Base-by-base conservation (phyloP, 2,113 vertebrate species). In the Podarcis muralis region DNA sequence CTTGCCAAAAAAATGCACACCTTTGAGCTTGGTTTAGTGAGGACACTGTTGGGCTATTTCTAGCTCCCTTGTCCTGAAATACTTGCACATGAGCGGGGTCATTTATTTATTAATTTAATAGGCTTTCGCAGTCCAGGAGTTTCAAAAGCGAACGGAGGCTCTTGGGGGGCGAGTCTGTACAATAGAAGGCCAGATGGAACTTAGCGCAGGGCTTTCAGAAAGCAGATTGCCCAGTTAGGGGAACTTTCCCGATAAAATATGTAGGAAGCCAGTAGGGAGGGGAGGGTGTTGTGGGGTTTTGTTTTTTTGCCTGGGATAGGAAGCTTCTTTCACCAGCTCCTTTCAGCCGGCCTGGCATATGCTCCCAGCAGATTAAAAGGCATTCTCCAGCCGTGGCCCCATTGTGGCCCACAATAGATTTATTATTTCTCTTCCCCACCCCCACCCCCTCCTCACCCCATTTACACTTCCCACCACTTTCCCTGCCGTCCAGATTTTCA, bases 281-380 rank as follows among this genome's bases (percentile, higher is more conserved):
- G n/a, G 37, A 18, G 68, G 69, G 86, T 1, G 48, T 53, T 53
- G 48, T 11, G 48, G 48, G 1, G 6, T 43, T 5, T 43, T 43
- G 3, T 9, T 48, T 32, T 11, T 72, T 81, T 74, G 86, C 78
- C 57, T 65, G 71, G 25, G 82, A 59, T 69, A 79, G 87, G 82
- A 89, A 69, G 40, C 18, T 59, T 84, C 72, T 83, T 82, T 77
- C 59, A 62, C 71, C 59, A n/a, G 79, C 12, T n/a, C 62, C 25
- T 53, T 90, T 90, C 84, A 77, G 59, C 59, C 6, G 3, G 87
- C 87, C 62, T 79, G 89, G 89, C 89, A 83, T 90, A 87, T 90
- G 89, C 74, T 77, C 80, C 27, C 25, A 43, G 35, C 79, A 68
- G 80, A 78, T 83, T 87, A 90, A 87, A 87, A 90, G 89, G 62